Evolutionary conservation across 2,797 vertebrate species (phyloP), one percentile per base, ranked within the genome.

Genomic region (Channa striata): DNA sequence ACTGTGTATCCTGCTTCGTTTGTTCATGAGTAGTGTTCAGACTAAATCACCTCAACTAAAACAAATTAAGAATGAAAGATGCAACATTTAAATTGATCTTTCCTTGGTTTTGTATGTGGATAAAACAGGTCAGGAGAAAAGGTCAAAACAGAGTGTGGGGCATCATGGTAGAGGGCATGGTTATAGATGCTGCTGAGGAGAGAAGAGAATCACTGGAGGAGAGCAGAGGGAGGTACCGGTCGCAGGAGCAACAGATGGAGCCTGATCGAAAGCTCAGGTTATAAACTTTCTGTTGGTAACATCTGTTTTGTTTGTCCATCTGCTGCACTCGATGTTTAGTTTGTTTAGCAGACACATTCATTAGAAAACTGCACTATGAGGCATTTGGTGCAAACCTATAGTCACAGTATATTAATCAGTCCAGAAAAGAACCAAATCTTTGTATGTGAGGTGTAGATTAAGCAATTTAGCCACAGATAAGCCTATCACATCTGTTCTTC

Each of bases 261-360:
- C 82, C 78, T 85, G 85, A 91, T 91, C 82, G 89, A 80, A 68
- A 89, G 87, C 92, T 92, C 92, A 93, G 93, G 93, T 94, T 94
- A 91, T 93, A 93, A 94, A 93, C 89, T 93, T 94, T 93, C 89
- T 91, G 93, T 94, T 93, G 7, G 88, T 68, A 93, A 95, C 93
- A 95, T 95, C 94, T 95, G 94, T 93, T 30, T 91, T 84, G 54
- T 91, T 93, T 84, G 79, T 92, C 94, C 93, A 93, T 94, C 93
- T 95, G 94, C 77, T 90, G 89, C 78, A 77, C 74, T 88, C 44
- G 60, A 54, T 57, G 72, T 81, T 82, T 72, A 82, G 80, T 90
- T 93, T 91, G 81, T 82, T 84, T 80, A 84, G 85, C 56, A 53
- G 48, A 72, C 59, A 68, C 4, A 83, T 86, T 75, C 74, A 71